These are phyloP conservation scores for Bothrops jararaca DNA, from an alignment of 2,113 vertebrate species.

Conservation along the genomic window DNA sequence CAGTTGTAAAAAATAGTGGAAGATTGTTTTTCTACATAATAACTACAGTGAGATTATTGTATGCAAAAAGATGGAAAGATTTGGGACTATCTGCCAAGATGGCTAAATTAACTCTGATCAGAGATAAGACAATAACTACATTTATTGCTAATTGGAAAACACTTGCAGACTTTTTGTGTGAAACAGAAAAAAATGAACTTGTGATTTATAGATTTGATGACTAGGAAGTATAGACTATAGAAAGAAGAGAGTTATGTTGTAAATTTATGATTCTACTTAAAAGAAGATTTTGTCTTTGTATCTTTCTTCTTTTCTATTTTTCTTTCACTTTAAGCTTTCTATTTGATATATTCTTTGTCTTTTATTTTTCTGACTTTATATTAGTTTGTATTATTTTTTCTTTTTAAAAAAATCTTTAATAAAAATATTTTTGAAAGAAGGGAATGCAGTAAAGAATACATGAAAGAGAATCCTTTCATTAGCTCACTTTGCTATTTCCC, in stretches of 20 bases:
- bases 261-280: background rate
- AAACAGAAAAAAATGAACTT: background rate
- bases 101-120: background rate
- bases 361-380: too few relatives aligned
- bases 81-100: background rate
- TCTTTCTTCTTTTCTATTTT: background rate
- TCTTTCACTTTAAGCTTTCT: too few relatives aligned
- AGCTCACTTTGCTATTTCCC: background rate
- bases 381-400: background rate
- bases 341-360: too few relatives aligned
- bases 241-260: background rate
- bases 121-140: background rate
- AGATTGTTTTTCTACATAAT: too few relatives aligned
- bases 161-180: background rate
- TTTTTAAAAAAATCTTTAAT: background rate
- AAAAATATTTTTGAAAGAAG: background rate
- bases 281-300: background rate
- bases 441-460: background rate
- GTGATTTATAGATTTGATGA: background rate
- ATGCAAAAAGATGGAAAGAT: too few relatives aligned
- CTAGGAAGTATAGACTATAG: background rate
- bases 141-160: background rate
- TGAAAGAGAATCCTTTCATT: background rate
- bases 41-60: too few relatives aligned
- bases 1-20: too few relatives aligned